phyloP scores from a whole-genome alignment of 2,797 vertebrate genomes.

The Antennarius maculatus region DNA sequence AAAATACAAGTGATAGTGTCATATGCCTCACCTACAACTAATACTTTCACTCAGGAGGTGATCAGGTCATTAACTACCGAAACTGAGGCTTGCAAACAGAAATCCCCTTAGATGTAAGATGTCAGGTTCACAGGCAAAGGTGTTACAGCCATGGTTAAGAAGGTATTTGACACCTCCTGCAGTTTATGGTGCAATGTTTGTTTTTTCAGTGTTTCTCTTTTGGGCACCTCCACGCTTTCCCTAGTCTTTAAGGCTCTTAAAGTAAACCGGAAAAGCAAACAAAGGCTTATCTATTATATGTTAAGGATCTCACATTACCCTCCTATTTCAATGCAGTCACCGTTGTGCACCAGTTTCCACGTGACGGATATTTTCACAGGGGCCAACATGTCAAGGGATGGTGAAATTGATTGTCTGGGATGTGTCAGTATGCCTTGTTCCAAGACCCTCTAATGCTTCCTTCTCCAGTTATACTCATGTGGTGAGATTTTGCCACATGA shows the following conservation, averaged over 20 bases:
- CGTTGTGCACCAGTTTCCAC: constrained; percentile 90
- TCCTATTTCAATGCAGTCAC: constrained; percentile 84
- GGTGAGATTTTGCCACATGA: constrained; percentile 57
- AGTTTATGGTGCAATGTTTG: constrained; percentile 68
- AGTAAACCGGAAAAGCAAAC: constrained; percentile 79
- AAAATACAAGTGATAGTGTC: constrained; percentile 32
- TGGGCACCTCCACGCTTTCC: constrained; percentile 63
- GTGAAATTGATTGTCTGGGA: constrained; percentile 90
- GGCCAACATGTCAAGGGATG: constrained; percentile 87
- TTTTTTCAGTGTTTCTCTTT: constrained; percentile 68
- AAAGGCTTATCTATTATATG: constrained; percentile 92
- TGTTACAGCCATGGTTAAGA: constrained; percentile 55
- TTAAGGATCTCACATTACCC: constrained; percentile 88
- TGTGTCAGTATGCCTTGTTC: constrained; percentile 85
- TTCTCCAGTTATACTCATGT: constrained; percentile 51
- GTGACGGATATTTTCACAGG: constrained; percentile 92
- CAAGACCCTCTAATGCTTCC: constrained; percentile 67
- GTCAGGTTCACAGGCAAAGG: constrained; percentile 47
- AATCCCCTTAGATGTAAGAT: constrained; percentile 57
- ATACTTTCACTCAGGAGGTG: constrained; percentile 62
- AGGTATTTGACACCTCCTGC: constrained; percentile 63
- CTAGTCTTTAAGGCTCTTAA: constrained; percentile 78
- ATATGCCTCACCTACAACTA: constrained; percentile 37
- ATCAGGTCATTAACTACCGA: constrained; percentile 55
- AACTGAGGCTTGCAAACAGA: constrained; percentile 21